A percentile compares a stretch with the other conserved stretches of the same genome.
phyloP scores from a whole-genome alignment of 2,797 vertebrate genomes.

The Peromyscus melanophrys region DNA sequence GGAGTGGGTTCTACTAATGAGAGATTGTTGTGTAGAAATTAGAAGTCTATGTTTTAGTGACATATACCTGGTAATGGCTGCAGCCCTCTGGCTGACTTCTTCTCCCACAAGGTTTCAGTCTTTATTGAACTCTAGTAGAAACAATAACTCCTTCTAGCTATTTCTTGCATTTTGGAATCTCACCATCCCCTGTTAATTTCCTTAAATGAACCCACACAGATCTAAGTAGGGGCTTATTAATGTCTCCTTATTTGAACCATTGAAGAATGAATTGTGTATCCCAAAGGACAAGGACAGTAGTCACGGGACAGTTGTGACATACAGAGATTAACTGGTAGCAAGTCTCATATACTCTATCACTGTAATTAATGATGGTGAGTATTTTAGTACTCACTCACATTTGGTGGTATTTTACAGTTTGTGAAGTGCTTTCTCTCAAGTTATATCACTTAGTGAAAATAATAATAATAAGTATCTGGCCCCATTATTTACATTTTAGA shows the following conservation, averaged over 20 bases:
- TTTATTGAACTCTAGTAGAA: not conserved
- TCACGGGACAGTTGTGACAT: not conserved
- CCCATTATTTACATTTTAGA: conserved; percentile 40
- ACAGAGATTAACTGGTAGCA: not conserved
- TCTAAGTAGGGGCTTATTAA: not conserved
- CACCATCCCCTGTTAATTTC: not conserved
- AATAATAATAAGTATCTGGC: conserved; percentile 38
- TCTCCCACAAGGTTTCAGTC: not conserved
- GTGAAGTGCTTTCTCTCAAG: conserved; percentile 12
- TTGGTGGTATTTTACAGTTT: conserved; percentile 22
- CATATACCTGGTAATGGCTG: not conserved
- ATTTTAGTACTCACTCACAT: not conserved
- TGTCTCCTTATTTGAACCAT: conserved; percentile 7
- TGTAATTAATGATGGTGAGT: conserved; percentile 22
- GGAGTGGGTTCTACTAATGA: not conserved
- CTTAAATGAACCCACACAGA: not conserved
- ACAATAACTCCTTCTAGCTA: not conserved
- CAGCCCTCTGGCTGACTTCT: not conserved
- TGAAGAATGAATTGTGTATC: conserved; percentile 21
- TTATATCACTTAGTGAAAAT: conserved; percentile 47
- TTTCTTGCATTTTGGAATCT: not conserved
- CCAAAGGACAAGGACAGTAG: conserved; percentile 21
- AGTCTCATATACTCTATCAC: not conserved
- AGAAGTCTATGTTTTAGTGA: not conserved
- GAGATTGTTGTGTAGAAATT: not conserved